Evolutionary conservation across 2,113 vertebrate species (phyloP), one percentile per base, ranked within the genome.

Genomic region (Gavialis gangeticus): DNA sequence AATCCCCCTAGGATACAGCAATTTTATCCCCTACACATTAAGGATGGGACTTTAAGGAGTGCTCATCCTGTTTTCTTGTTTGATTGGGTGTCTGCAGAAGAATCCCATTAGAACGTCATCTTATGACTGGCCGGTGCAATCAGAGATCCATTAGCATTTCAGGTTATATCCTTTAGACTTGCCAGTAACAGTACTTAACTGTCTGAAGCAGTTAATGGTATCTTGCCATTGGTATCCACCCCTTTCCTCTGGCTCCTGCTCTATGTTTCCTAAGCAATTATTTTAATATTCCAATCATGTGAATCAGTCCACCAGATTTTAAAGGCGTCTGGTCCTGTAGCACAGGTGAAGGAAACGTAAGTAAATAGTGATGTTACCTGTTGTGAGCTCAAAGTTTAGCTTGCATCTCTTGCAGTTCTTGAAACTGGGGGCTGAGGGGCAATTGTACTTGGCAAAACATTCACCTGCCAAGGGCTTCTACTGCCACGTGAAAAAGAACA

Each of bases 341-440:
- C 3, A 7, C 1, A 24, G 54, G 17, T 4, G 6, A n/a, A 62
- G 21, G 15, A 57, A 60, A 25, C 0, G 0, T 4, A 46, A 63
- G 14, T 12, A 12, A 1, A 22, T 13, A 17, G 6, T 9, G 8
- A 46, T 4, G 3, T 62, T 4, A 57, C 60, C 79, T 28, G 16
- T 5, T 4, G 1, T 2, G n/a, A 83, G 58, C 60, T 56, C 0
- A 0, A 1, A 58, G 17, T 10, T 14, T n/a, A 13, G 71, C 2
- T 11, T 60, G n/a, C 55, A 54, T 67, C 60, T 81, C 54, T 22
- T 58, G 21, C 10, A 54, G 57, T 12, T 67, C 78, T 25, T 9
- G 34, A 56, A 60, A 28, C 16, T 12, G 75, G 13, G 7, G 25
- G 13, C 0, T 19, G 9, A 10, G 7, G 24, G 57, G 24, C 25